phyloP scores from a whole-genome alignment of 2,888 invertebrate genomes.

The Patella ulyssiponensis region DNA sequence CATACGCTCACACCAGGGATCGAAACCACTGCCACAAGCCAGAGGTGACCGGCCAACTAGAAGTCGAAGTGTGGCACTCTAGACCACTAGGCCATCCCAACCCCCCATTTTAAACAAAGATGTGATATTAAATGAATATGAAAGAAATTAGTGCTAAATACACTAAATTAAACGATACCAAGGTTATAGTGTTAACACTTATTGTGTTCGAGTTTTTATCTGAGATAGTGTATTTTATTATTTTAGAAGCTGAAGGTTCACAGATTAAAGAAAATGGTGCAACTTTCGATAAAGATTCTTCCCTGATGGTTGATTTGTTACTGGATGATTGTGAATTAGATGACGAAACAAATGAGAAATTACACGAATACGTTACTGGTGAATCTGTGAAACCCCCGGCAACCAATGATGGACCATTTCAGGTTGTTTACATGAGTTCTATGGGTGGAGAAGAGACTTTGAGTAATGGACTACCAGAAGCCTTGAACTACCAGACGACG shows the following conservation, averaged over 20 bases:
- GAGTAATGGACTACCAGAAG: slow-evolving; percentile 1
- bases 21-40: no score
- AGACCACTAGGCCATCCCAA: no score
- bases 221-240: no score
- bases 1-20: no score
- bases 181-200: not conserved
- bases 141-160: no score
- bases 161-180: no score
- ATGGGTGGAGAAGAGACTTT: not conserved
- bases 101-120: no score
- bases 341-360: slow-evolving; percentile 52
- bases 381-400: slow-evolving; percentile 43
- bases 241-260: not conserved
- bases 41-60: no score
- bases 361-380: slow-evolving; percentile 53
- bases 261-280: slow-evolving; percentile 44
- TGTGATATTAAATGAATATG: not conserved
- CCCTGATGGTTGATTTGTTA: slow-evolving; percentile 62
- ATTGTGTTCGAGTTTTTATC: no score
- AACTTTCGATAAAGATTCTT: slow-evolving; percentile 57
- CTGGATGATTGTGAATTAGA: slow-evolving; percentile 60
- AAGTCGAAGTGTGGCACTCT: no score
- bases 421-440: slow-evolving; percentile 18
- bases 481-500: not conserved
- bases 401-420: slow-evolving; percentile 23